Percentiles rank a stretch among this genome's conserved stretches.
Conservation (phyloP, 2,113 vertebrate genomes). For the Neoarius graeffei region DNA sequence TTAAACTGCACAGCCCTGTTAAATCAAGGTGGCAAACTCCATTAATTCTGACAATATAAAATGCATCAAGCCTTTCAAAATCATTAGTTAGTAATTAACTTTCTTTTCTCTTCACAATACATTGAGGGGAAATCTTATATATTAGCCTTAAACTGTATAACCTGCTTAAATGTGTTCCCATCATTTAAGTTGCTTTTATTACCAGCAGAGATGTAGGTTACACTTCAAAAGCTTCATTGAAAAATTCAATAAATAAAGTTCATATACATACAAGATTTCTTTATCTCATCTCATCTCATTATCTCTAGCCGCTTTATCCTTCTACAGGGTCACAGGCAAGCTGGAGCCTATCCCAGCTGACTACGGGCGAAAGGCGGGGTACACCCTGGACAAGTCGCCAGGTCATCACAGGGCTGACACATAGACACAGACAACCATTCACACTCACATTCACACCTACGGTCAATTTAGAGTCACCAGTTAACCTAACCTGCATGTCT, state of each 20-base stretch:
- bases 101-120: constrained; percentile 47
- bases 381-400: no score
- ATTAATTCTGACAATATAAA: constrained; percentile 71
- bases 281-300: no score
- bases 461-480: no score
- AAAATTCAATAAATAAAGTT: neutral
- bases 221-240: neutral
- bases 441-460: no score
- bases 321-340: no score
- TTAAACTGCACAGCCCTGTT: constrained; percentile 65
- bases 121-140: constrained; percentile 51
- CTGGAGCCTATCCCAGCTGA: no score
- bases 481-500: no score
- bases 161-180: neutral
- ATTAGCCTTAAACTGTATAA: neutral
- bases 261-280: neutral
- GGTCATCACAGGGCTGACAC: no score
- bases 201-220: neutral
- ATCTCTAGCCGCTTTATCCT: no score
- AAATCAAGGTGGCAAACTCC: constrained; percentile 62
- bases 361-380: no score
- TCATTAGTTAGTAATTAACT: constrained; percentile 62
- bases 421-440: no score
- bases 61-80: constrained; percentile 63
- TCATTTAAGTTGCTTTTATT: neutral